Percentiles rank a stretch among this genome's conserved stretches.
phyloP scores from a whole-genome alignment of 2,113 vertebrate genomes.

The Coreoperca whiteheadi region DNA sequence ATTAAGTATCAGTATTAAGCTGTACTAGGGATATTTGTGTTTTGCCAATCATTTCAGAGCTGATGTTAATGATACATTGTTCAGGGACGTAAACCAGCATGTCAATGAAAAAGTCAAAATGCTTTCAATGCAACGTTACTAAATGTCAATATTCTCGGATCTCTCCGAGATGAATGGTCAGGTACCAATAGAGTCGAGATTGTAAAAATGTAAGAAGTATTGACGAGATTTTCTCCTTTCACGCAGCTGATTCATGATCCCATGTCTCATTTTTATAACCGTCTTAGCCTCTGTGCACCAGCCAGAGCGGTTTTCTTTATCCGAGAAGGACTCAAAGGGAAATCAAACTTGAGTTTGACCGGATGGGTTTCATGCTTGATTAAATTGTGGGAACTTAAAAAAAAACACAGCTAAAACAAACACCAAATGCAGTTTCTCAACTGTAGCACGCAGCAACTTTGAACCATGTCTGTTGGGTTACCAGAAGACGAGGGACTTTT shows the following conservation, averaged over 20 bases:
- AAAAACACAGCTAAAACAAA: constrained; percentile 40
- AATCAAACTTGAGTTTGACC: constrained; percentile 40
- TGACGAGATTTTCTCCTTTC: background rate
- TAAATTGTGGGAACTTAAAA: constrained; percentile 34
- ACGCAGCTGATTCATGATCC: background rate
- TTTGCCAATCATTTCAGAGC: no score
- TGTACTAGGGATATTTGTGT: no score
- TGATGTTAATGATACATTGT: no score
- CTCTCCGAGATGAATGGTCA: background rate
- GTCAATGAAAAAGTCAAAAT: no score
- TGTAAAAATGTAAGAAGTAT: background rate
- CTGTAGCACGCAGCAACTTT: constrained; percentile 25
- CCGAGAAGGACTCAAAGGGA: constrained; percentile 52
- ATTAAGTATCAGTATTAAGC: no score
- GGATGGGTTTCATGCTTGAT: constrained; percentile 47
- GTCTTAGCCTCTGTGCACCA: background rate
- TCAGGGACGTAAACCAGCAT: no score
- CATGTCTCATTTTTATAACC: background rate
- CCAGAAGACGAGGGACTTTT: constrained; percentile 50
- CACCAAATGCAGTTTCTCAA: constrained; percentile 5
- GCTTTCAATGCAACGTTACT: no score
- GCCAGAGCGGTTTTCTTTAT: constrained; percentile 6
- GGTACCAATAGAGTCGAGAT: background rate
- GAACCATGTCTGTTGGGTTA: background rate
- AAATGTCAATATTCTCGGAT: no score